phyloP scores from a whole-genome alignment of 2,113 vertebrate species.

The Mirza zaza region DNA sequence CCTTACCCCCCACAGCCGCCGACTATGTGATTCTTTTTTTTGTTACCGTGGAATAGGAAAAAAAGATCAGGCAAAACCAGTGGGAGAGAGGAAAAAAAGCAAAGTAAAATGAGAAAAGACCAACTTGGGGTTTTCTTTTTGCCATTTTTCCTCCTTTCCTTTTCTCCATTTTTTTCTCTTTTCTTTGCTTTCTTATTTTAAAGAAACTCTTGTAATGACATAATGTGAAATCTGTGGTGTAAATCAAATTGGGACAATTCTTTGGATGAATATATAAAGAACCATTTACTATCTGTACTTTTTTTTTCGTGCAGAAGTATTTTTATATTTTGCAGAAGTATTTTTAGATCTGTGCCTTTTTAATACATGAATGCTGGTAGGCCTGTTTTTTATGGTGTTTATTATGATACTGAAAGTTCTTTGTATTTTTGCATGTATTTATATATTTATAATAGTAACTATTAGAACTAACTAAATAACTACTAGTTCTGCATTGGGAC shows the following conservation, averaged over 20 bases:
- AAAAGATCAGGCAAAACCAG: background rate
- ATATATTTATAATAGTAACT: conserved; percentile 17
- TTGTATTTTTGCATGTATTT: conserved; percentile 27
- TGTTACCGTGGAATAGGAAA: background rate
- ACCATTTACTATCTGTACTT: background rate
- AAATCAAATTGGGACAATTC: background rate
- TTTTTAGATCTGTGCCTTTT: background rate
- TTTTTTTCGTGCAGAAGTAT: too few relatives aligned
- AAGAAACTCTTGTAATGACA: background rate
- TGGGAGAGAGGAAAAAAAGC: conserved; percentile 4
- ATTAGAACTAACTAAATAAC: background rate
- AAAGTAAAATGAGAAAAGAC: conserved; percentile 29
- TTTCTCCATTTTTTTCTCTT: background rate
- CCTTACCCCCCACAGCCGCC: too few relatives aligned
- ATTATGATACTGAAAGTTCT: background rate
- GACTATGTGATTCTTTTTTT: background rate
- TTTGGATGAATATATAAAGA: conserved; percentile 33
- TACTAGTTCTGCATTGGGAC: conserved; percentile 20
- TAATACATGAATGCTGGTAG: background rate
- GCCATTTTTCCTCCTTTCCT: background rate
- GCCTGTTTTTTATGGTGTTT: background rate
- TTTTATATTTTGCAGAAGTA: too few relatives aligned
- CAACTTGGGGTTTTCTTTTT: background rate
- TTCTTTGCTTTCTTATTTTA: conserved; percentile 24
- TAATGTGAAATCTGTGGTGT: background rate